phyloP scores from a whole-genome alignment of 1,140 invertebrate genomes.

The Drosophila teissieri region DNA sequence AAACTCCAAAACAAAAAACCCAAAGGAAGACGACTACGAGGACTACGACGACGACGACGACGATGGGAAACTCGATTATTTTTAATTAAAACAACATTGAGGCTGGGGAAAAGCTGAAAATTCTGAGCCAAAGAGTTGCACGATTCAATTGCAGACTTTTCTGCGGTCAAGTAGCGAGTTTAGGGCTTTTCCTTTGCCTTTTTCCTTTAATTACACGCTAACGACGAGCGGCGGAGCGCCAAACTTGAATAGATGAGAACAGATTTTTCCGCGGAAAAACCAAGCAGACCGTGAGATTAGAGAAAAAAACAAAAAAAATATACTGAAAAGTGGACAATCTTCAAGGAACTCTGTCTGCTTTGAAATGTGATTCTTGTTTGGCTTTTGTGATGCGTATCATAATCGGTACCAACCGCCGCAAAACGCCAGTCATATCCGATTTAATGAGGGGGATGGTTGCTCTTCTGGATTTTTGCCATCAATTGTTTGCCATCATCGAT shows the following conservation, averaged over 20 bases:
- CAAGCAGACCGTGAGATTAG: conserved; percentile 22
- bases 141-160: conserved; percentile 44
- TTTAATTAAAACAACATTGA: conserved; percentile 72
- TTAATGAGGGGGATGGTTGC: conserved; percentile 17
- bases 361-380: conserved; percentile 53
- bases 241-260: conserved; percentile 17
- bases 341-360: conserved; percentile 23
- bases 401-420: conserved; percentile 31
- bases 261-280: conserved; percentile 21
- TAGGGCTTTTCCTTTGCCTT: conserved; percentile 11
- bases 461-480: neutral
- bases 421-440: conserved; percentile 44
- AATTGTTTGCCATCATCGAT: conserved; percentile 48
- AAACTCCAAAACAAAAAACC: conserved; percentile 32
- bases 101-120: conserved; percentile 26
- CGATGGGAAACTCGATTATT: conserved; percentile 63
- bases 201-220: conserved; percentile 58
- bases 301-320: neutral
- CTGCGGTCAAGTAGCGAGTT: conserved; percentile 48
- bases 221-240: conserved; percentile 23
- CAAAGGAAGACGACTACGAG: neutral
- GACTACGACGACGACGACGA: neutral
- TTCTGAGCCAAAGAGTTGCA: conserved; percentile 28
- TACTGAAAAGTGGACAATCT: conserved; percentile 24
- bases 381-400: conserved; percentile 44